Base-by-base conservation (phyloP, 2,113 vertebrate genomes). In the Anoura caudifer region DNA sequence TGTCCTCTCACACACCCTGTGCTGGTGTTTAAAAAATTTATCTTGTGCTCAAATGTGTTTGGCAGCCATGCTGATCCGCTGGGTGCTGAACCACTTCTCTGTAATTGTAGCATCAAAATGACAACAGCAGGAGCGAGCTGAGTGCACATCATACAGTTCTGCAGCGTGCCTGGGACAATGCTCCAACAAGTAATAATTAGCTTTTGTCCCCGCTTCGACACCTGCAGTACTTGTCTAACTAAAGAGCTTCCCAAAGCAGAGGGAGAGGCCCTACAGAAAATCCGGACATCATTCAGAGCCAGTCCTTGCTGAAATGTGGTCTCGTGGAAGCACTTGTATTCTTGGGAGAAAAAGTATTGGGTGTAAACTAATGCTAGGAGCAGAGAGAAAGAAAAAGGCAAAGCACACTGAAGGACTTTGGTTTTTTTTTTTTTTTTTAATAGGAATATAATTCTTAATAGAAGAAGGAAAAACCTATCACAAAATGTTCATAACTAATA, bases 1-100 rank as follows among this genome's bases (percentile, higher is more conserved):
- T 86, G 56, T 88, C 80, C 38, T 82, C 67, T 91, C 69, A 59
- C 81, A 96, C 81, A 95, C 87, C 90, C 92, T 69, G 54, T 50
- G 59, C 82, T 94, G 70, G 86, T 61, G 65, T 95, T 89, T 93
- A 4, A 96, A 94, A 97, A 95, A 89, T 87, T 16, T 33, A 22
- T 91, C 82, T 83, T 81, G n/a, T 61, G 47, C 43, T 96, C 65
- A 90, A 1, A 54, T 93, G 87, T 82, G 15, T 91, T 87, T 95
- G 61, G 87, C 91, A 93, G 43, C 69, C 85, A 93, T 2, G 0
- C 88, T 10, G 69, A 61, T 87, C n/a, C n/a, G 28, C 93, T 70
- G 80, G 31, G 45, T 59, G 43, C 90, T 31, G 54, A 67, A 47
- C 56, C 31, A 16, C 86, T 88, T 41, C 56, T 91, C 82, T 88